A percentile compares a stretch with the other conserved stretches of the same genome.
Conservation (phyloP, 2,113 vertebrate genomes). For the Etheostoma cragini region DNA sequence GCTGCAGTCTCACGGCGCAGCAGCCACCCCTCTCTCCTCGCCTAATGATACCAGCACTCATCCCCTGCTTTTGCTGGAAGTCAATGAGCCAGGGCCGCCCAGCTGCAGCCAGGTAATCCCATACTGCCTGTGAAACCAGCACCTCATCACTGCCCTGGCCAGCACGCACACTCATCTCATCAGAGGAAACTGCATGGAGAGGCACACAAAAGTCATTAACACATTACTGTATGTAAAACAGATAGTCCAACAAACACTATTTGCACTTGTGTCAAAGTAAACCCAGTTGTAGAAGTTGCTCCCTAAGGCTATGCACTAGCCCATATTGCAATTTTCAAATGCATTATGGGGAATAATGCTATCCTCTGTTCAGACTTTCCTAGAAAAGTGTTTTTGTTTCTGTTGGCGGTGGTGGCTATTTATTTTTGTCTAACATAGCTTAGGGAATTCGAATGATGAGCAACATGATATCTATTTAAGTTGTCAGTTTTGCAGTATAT, state of each 20-base stretch:
- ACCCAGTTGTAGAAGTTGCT: slow-evolving; percentile 9
- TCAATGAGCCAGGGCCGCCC: slow-evolving; percentile 91
- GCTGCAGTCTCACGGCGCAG: slow-evolving; percentile 91
- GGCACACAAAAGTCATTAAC: slow-evolving; percentile 49
- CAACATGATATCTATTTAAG: background rate
- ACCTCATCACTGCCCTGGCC: slow-evolving; percentile 93
- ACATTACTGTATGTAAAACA: slow-evolving; percentile 7
- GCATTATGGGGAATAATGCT: slow-evolving; percentile 3
- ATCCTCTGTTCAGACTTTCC: slow-evolving; percentile 5
- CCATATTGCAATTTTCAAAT: background rate
- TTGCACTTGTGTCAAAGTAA: background rate
- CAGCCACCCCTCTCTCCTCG: slow-evolving; percentile 94
- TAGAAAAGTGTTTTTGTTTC: slow-evolving; percentile 24
- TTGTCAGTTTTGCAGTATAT: background rate
- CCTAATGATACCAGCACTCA: slow-evolving; percentile 89
- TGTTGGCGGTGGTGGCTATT: slow-evolving; percentile 3
- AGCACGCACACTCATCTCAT: slow-evolving; percentile 87
- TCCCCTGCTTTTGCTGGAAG: slow-evolving; percentile 92
- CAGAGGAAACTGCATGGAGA: slow-evolving; percentile 84
- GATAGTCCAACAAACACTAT: slow-evolving; percentile 12
- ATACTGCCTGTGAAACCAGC: slow-evolving; percentile 92
- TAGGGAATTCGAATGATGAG: background rate
- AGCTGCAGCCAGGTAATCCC: slow-evolving; percentile 93
- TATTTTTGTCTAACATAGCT: background rate
- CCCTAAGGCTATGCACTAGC: background rate